phyloP scores from a whole-genome alignment of 2,888 invertebrate genomes.

The Watsonalla binaria region DNA sequence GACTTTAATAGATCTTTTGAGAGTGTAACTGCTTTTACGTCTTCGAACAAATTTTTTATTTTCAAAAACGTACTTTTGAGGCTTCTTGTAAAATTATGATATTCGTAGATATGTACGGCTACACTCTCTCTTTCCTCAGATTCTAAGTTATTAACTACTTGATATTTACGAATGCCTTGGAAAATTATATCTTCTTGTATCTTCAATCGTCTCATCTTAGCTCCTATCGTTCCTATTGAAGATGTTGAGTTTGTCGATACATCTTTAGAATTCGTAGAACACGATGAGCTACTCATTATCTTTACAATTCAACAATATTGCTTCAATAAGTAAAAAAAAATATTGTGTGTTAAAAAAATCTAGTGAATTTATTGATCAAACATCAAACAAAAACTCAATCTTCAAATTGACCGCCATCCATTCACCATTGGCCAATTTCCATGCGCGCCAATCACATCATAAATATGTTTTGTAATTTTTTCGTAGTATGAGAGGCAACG shows the following conservation, averaged over 20 bases:
- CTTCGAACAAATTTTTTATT: conserved; percentile 47
- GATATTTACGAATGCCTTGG: conserved; percentile 28
- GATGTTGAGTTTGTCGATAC: not conserved
- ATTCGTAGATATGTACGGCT: conserved; percentile 11
- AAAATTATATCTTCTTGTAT: conserved; percentile 57
- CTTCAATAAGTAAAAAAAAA: too few relatives aligned
- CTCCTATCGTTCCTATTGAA: conserved; percentile 8
- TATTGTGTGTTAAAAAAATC: too few relatives aligned
- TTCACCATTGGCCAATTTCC: too few relatives aligned
- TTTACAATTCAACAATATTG: not conserved
- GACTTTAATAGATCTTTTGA: conserved; percentile 34
- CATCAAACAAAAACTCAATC: not conserved
- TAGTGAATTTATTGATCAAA: not conserved
- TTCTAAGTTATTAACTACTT: not conserved
- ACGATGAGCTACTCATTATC: not conserved
- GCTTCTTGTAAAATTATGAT: conserved; percentile 27
- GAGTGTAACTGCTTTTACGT: conserved; percentile 42
- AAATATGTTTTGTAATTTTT: too few relatives aligned
- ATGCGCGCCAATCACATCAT: too few relatives aligned
- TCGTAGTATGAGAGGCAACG: too few relatives aligned
- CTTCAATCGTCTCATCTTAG: conserved; percentile 54
- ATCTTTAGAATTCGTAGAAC: conserved; percentile 5
- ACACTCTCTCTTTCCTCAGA: conserved; percentile 5
- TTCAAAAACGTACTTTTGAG: conserved; percentile 34
- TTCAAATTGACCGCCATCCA: too few relatives aligned